phyloP scores from a whole-genome alignment of 2,113 vertebrate species.

The Sebastes schlegelii region DNA sequence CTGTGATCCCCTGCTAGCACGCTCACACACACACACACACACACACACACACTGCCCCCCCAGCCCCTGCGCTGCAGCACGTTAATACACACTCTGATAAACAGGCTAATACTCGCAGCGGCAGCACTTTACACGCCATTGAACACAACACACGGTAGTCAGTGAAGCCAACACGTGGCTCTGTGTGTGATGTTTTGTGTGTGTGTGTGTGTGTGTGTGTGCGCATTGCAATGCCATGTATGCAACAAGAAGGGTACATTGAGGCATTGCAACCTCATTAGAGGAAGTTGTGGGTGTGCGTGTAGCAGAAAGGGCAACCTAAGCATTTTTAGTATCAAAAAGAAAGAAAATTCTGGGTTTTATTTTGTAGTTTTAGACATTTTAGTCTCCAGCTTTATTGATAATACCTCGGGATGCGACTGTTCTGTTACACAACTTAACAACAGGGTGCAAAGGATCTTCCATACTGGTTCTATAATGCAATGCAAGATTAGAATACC shows the following conservation, averaged over 20 bases:
- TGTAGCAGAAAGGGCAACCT: not conserved
- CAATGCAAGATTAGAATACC: not conserved
- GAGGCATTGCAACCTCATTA: not conserved
- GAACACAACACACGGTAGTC: slow-evolving; percentile 55
- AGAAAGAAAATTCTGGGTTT: not conserved
- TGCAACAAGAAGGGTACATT: not conserved
- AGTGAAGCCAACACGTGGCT: slow-evolving; percentile 39
- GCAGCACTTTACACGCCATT: slow-evolving; percentile 67
- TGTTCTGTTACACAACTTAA: not conserved
- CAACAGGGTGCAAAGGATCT: not conserved
- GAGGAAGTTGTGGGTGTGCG: slow-evolving; percentile 7
- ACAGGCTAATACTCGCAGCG: slow-evolving; percentile 74
- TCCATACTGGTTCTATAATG: not conserved
- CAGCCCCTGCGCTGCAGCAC: slow-evolving; percentile 42
- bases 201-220: not conserved
- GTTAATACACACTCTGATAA: slow-evolving; percentile 80
- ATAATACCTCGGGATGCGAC: not conserved
- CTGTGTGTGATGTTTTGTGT: slow-evolving; percentile 21
- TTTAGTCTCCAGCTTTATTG: not conserved
- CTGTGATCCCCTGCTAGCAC: slow-evolving; percentile 73
- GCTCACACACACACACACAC: not conserved
- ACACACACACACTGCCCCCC: not conserved
- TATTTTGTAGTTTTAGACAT: not conserved
- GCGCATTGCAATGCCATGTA: not conserved
- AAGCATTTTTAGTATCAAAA: not conserved